Conservation (phyloP, 2,888 invertebrate species). For the Meloe dianella region DNA sequence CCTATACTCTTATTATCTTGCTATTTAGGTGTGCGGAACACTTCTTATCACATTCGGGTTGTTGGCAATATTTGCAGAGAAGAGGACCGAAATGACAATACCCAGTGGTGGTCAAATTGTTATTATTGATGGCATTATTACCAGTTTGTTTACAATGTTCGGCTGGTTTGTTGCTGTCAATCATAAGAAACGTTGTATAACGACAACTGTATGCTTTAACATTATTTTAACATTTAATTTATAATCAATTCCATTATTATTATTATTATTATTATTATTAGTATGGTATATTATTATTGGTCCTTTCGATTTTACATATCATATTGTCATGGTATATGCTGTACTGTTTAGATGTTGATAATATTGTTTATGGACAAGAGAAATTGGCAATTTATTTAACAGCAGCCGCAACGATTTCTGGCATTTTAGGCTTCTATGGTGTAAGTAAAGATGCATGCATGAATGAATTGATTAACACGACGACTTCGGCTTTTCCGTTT, state of each 20-base stretch:
- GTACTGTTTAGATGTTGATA: not conserved
- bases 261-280: not conserved
- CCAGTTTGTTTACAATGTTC: conserved; percentile 6
- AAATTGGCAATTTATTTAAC: conserved; percentile 5
- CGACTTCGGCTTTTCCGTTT: too few relatives aligned
- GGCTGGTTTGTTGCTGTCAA: conserved; percentile 15
- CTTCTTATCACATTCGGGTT: not conserved
- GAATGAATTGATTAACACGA: too few relatives aligned
- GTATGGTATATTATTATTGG: conserved; percentile 3
- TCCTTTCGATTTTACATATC: not conserved
- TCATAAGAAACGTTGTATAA: conserved; percentile 9
- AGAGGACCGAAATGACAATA: not conserved
- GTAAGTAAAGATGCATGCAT: too few relatives aligned
- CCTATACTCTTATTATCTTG: too few relatives aligned
- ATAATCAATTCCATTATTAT: not conserved
- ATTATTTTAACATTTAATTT: too few relatives aligned
- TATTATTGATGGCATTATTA: not conserved
- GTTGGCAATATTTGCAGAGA: not conserved
- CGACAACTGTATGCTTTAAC: not conserved
- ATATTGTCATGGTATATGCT: conserved; percentile 9
- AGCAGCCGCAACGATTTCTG: not conserved
- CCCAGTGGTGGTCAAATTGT: not conserved
- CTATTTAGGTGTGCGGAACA: not conserved
- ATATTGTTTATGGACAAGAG: not conserved
- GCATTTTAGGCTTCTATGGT: not conserved